Evolutionary conservation across 2,888 invertebrate species (phyloP).

Genomic region (Dryadula phaetusa): DNA sequence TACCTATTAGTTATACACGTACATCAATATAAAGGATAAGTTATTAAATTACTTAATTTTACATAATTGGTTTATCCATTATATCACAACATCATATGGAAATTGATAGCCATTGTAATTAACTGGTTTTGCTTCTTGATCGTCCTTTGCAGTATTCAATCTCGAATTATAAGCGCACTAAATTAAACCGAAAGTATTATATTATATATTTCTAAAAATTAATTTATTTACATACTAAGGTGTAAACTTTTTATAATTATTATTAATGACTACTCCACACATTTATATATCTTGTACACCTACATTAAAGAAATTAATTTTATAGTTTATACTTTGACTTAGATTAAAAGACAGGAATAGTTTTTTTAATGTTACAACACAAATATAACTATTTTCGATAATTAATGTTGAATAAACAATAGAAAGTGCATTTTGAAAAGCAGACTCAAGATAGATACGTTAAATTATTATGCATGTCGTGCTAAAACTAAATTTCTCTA

Average conservation of each 20-base stretch:
- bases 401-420: not conserved
- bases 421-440: constrained; percentile 7
- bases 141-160: not conserved
- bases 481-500: constrained; percentile 4
- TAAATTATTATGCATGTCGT: constrained; percentile 9
- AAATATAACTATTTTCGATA: not conserved
- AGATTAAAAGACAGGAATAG: not conserved
- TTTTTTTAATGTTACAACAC: not conserved
- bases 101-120: not conserved
- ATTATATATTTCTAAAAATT: too few relatives aligned
- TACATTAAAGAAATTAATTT: too few relatives aligned
- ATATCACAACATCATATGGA: not conserved
- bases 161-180: not conserved
- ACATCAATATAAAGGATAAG: not conserved
- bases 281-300: too few relatives aligned
- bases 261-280: too few relatives aligned
- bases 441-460: not conserved
- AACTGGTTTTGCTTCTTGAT: not conserved
- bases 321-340: too few relatives aligned
- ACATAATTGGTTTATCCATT: constrained; percentile 12
- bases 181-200: too few relatives aligned
- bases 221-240: too few relatives aligned
- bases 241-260: too few relatives aligned
- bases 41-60: constrained; percentile 15
- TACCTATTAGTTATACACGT: not conserved